A percentile compares a stretch with the other conserved stretches of the same genome.
phyloP scores from a whole-genome alignment of 2,888 invertebrate genomes.

The Acleris sparsana region DNA sequence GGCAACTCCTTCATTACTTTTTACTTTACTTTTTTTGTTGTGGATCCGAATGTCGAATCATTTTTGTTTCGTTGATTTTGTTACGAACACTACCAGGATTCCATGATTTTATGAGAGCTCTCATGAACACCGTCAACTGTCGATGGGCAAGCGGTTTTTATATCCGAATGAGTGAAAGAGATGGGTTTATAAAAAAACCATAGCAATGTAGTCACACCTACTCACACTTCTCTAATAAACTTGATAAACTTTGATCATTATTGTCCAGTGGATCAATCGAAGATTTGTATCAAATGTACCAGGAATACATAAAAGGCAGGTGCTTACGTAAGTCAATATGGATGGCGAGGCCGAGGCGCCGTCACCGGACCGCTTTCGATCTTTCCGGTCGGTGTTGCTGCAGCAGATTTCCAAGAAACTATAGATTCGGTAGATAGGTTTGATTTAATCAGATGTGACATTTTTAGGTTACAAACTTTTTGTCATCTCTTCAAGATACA shows the following conservation, averaged over 20 bases:
- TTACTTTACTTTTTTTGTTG: too few species aligned
- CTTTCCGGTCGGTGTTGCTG: not conserved
- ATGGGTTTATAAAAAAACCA: too few species aligned
- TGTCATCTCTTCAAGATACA: too few species aligned
- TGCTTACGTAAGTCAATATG: slow-evolving; percentile 4
- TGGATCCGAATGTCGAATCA: not conserved
- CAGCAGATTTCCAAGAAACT: too few species aligned
- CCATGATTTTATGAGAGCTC: not conserved
- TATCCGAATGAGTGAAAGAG: too few species aligned
- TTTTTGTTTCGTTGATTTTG: slow-evolving; percentile 14
- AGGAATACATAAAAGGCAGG: slow-evolving; percentile 13
- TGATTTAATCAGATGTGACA: too few species aligned
- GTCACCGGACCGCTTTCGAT: slow-evolving; percentile 15
- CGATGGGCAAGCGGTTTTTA: too few species aligned
- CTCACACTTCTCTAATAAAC: not conserved
- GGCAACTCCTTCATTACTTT: too few species aligned
- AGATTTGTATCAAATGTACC: slow-evolving; percentile 32
- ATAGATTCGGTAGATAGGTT: too few species aligned
- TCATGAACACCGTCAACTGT: too few species aligned
- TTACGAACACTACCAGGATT: not conserved
- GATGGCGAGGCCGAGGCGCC: slow-evolving; percentile 14
- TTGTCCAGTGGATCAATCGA: slow-evolving; percentile 29
- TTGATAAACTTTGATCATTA: slow-evolving; percentile 8
- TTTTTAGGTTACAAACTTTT: too few species aligned
- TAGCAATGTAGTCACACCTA: not conserved